Evolutionary conservation across 2,797 vertebrate genomes (phyloP), one percentile per base, ranked within the genome.

Genomic region (Peromyscus nudipes): DNA sequence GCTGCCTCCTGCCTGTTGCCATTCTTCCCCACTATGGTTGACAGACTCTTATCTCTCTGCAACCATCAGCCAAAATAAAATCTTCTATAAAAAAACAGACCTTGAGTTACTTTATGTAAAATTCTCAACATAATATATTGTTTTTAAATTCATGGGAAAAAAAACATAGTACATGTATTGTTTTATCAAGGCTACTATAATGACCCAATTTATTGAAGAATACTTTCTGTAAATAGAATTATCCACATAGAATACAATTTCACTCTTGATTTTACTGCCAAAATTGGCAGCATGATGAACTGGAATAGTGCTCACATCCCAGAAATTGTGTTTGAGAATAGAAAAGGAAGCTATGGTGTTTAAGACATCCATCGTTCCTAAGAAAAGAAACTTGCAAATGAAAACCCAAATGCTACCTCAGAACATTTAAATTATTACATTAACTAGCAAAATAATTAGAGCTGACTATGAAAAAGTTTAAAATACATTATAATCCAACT

Each of bases 261-360:
- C 37, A 79, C 71, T 91, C n/a, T 79, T 85, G 55, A 91, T 73
- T 95, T 90, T 84, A 86, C 27, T 81, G 71, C 46, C 80, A 57
- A 34, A 94, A 87, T 62, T 89, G n/a, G 76, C 23, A 81, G 13
- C 21, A 84, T 65, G 23, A 71, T 82, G 49, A 93, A 79, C 11
- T 64, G 31, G 17, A 84, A 71, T 65, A 90, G 80, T 69, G 6
- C 52, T 34, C 86, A n/a, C 83, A 82, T 92, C 34, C 29, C 40
- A 81, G 64, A 92, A 96, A 97, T 37, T 69, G 65, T 80, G 75
- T 71, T 91, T 92, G 85, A 86, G 19, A 60, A 95, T 55, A 91
- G 64, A 91, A 76, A 89, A 96, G 75, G 62, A 95, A 87, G 9
- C 40, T 81, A 52, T 46, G 13, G 73, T 75, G 7, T 85, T 95